Base-by-base conservation (phyloP, 2,113 vertebrate species). In the Monopterus albus region DNA sequence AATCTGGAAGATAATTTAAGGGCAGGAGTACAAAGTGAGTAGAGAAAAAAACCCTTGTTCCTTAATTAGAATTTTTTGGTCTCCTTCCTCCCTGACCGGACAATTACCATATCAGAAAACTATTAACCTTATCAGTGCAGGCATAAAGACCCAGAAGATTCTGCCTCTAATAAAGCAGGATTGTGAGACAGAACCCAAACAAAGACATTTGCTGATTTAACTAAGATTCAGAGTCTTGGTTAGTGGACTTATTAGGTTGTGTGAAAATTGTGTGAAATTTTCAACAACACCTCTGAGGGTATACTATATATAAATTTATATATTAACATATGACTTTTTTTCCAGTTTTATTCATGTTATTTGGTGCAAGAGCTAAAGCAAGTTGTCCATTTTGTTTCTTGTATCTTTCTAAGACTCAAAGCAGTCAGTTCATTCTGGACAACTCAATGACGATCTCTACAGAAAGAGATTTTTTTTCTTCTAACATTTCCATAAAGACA, bases 41-140 rank as follows among this genome's bases (percentile, higher is more conserved):
- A 62, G 29, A 47, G 12, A n/a, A 29, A 36, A 75, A 55, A 69
- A 57, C n/a, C 38, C 28, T 75, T 11, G 0, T 46, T 88, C 74
- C 67, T 90, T 87, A 86, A 92, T 90, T 90, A 87, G 89, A 82
- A 85, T 3, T 23, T 51, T 82, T 83, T 63, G 70, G 72, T 86
- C 83, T 83, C 78, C 67, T 88, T 85, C 76, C 82, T 84, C 63
- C 39, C 83, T 69, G 80, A 82, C 75, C 71, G 45, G 43, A 73
- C 57, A 33, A 75, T 84, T 77, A 61, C 42, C 65, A 11, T 52
- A 87, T 84, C 83, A 90, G 33, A 75, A 50, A 65, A 72, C 71
- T 75, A 89, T 89, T 92, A 87, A 64, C 66, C 73, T 79, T 56
- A 50, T 65, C 68, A 77, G 61, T 31, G 72, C 80, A 81, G 56